A percentile compares a stretch with the other conserved stretches of the same genome.
Evolutionary conservation across 2,888 invertebrate species (phyloP).

Genomic region (Byasa hedistus): DNA sequence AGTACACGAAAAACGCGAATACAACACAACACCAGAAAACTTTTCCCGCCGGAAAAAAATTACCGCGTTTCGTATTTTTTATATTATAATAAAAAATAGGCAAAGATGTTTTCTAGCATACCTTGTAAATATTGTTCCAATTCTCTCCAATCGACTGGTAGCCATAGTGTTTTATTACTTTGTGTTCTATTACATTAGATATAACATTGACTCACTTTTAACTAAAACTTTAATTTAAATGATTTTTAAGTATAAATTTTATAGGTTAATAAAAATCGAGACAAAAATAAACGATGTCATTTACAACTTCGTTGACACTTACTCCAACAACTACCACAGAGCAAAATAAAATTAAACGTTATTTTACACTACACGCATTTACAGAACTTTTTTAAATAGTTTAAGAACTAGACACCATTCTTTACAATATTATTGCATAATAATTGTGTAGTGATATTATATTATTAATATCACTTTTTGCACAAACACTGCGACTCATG

Average conservation of each 20-base stretch:
- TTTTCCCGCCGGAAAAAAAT: constrained; percentile 21
- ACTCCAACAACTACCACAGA: not conserved
- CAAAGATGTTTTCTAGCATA: constrained; percentile 46
- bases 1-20: not conserved
- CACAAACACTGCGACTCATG: no score
- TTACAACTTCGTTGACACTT: not conserved
- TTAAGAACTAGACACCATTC: no score
- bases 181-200: not conserved
- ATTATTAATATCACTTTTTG: no score
- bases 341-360: not conserved
- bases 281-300: not conserved
- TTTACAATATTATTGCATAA: no score
- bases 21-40: not conserved
- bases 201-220: not conserved
- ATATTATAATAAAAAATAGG: constrained; percentile 11
- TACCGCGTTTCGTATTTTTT: constrained; percentile 23
- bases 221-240: not conserved
- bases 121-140: constrained; percentile 86
- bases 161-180: constrained; percentile 75
- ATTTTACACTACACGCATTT: no score
- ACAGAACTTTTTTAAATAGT: no score
- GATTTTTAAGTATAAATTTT: not conserved
- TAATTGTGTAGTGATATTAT: no score
- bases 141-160: constrained; percentile 84
- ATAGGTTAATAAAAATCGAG: not conserved